phyloP scores from a whole-genome alignment of 2,797 vertebrate species.

The Hirundo rustica region DNA sequence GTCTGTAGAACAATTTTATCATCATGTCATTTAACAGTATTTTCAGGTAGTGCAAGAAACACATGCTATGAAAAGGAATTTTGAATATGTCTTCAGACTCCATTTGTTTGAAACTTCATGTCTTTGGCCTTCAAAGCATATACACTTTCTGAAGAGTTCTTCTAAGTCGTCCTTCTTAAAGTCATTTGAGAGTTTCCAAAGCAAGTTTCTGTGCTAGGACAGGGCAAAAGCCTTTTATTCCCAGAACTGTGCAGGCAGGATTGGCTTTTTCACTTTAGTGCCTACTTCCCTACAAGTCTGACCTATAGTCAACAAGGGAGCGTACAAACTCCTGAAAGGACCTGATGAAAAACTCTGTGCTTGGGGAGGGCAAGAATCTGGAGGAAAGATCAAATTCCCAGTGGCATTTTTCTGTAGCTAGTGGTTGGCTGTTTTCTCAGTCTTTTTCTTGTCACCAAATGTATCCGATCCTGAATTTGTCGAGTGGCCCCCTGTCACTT shows the following conservation, averaged over 20 bases:
- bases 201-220: neutral
- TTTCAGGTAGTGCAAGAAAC: neutral
- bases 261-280: neutral
- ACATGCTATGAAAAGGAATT: neutral
- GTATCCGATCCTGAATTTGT: neutral
- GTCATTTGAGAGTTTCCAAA: neutral
- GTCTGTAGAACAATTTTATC: neutral
- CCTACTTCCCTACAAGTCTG: neutral
- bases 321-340: neutral
- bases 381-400: neutral
- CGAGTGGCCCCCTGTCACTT: accelerated
- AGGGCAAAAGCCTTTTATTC: neutral
- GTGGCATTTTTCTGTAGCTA: neutral
- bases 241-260: neutral
- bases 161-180: neutral
- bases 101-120: neutral
- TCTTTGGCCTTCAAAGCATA: neutral
- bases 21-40: neutral
- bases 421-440: neutral
- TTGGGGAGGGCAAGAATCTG: neutral
- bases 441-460: neutral
- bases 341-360: neutral
- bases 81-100: neutral
- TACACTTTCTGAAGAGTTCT: neutral
- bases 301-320: neutral